These are phyloP conservation scores for Danio choprae DNA, from an alignment of 2,797 vertebrate species.

Conservation along the genomic window DNA sequence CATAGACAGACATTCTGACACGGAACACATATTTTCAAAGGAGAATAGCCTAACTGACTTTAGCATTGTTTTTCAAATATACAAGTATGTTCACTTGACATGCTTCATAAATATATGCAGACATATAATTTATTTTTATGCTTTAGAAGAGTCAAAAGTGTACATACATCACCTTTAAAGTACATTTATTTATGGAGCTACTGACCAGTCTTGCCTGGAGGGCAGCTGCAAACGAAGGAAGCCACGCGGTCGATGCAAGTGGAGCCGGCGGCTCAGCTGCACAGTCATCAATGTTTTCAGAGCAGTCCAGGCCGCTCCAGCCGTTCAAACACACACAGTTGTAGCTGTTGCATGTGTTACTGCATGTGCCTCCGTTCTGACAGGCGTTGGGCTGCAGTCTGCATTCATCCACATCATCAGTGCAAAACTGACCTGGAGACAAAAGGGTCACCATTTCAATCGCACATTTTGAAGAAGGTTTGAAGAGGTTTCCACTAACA, in stretches of 20 bases:
- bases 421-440: constrained; percentile 81
- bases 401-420: constrained; percentile 85
- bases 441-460: neutral
- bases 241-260: constrained; percentile 83
- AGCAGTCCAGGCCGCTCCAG: constrained; percentile 84
- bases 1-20: too few species aligned
- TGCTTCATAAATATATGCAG: too few species aligned
- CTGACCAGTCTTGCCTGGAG: constrained; percentile 81
- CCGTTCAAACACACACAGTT: constrained; percentile 84
- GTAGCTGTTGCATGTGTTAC: constrained; percentile 77
- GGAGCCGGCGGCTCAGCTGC: constrained; percentile 72
- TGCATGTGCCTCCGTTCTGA: constrained; percentile 85
- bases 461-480: neutral
- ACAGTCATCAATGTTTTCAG: constrained; percentile 84
- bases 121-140: too few species aligned
- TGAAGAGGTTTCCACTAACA: too few species aligned
- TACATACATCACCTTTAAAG: too few species aligned
- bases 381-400: constrained; percentile 85
- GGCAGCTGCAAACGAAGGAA: constrained; percentile 81
- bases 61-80: too few species aligned
- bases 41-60: too few species aligned
- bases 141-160: too few species aligned
- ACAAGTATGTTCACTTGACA: too few species aligned
- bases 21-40: too few species aligned
- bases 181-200: too few species aligned